Conservation (phyloP, 1,140 invertebrate genomes). For the Armadillidium nasatum region DNA sequence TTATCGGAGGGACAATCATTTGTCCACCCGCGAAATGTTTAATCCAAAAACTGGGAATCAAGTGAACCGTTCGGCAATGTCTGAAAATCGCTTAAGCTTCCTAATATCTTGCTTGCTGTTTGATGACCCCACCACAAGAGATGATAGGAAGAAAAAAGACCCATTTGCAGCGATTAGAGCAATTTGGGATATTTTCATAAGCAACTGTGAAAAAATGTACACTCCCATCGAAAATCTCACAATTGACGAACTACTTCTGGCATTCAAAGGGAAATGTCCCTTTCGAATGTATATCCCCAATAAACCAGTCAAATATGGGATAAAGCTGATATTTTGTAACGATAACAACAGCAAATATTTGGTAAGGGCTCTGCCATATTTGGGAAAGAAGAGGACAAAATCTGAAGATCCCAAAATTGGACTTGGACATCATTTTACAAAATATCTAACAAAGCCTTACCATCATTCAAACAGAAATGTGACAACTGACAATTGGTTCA, state of each 20-base stretch:
- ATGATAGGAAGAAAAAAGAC: slow-evolving; percentile 34
- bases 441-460: slow-evolving; percentile 12
- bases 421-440: slow-evolving; percentile 18
- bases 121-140: slow-evolving; percentile 43
- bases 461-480: slow-evolving; percentile 16
- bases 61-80: slow-evolving; percentile 27
- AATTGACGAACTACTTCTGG: slow-evolving; percentile 29
- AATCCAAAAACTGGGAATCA: background rate
- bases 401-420: background rate
- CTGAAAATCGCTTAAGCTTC: slow-evolving; percentile 23
- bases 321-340: too few species aligned
- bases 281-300: slow-evolving; percentile 18
- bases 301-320: too few species aligned
- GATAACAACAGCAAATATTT: slow-evolving; percentile 17
- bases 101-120: slow-evolving; percentile 39
- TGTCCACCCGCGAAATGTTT: slow-evolving; percentile 25
- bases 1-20: slow-evolving; percentile 16
- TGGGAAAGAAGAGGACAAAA: background rate
- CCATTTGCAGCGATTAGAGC: slow-evolving; percentile 44
- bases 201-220: slow-evolving; percentile 23
- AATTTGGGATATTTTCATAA: slow-evolving; percentile 41
- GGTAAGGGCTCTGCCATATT: background rate
- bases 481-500: slow-evolving; percentile 25
- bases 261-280: slow-evolving; percentile 29
- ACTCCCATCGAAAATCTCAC: slow-evolving; percentile 29